Evolutionary conservation across 30 jellyfish, hydroid and myxozoan genomes (phyloP).

Genomic region (Catostylus mosaicus): DNA sequence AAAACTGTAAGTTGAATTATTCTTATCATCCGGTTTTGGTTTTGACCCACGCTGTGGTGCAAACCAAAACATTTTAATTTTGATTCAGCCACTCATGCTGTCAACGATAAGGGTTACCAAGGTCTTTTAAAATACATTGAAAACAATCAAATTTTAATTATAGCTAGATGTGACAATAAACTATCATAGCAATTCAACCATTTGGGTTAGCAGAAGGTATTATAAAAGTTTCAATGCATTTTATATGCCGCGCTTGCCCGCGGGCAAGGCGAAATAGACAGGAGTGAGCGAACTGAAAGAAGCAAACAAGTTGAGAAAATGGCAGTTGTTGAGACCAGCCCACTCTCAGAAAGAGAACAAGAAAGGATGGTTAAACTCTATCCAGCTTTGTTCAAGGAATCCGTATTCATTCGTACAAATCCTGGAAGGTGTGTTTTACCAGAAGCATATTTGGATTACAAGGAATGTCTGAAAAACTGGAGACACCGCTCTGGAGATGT

Average conservation of each 20-base stretch:
- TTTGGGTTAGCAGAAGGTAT: no score
- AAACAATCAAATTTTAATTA: no score
- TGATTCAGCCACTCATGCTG: no score
- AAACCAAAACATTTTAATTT: no score
- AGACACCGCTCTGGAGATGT: constrained; percentile 15
- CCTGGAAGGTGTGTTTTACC: constrained; percentile 5
- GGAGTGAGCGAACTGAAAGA: neutral
- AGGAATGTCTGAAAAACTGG: neutral
- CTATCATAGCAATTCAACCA: no score
- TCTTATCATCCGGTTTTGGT: neutral
- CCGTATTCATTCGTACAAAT: neutral
- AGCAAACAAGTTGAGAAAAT: neutral
- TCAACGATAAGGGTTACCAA: no score
- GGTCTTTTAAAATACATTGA: no score
- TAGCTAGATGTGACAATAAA: no score
- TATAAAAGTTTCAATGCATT: no score
- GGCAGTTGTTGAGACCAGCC: neutral
- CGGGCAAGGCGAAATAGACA: no score
- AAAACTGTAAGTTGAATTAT: neutral
- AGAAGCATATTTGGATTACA: neutral
- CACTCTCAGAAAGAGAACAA: neutral
- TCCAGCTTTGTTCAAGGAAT: neutral
- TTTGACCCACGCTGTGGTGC: no score
- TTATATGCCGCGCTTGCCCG: no score
- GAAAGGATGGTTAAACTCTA: neutral